These are phyloP conservation scores for Nothobranchius kuhntae DNA, from an alignment of 2,113 vertebrate genomes.

Conservation along the genomic window DNA sequence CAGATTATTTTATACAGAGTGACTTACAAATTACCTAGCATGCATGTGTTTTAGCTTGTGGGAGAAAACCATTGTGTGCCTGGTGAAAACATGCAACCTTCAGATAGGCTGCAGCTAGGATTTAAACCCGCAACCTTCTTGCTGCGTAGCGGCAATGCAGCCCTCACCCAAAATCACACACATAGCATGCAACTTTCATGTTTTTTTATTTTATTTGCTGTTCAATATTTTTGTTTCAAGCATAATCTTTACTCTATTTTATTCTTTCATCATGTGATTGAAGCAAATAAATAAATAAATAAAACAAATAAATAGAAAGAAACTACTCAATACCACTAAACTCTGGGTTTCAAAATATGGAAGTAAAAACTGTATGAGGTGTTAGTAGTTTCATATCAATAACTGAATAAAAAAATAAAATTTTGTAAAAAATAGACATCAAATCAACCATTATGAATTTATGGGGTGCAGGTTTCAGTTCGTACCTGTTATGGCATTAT, in stretches of 20 bases:
- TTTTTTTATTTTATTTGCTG: background rate
- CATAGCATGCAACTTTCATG: background rate
- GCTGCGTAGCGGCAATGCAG: too few species aligned
- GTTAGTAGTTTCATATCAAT: constrained; percentile 25
- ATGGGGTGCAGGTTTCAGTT: background rate
- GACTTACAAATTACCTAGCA: too few species aligned
- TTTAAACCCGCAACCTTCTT: too few species aligned
- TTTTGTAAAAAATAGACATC: background rate
- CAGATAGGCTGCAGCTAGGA: too few species aligned
- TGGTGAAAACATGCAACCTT: too few species aligned
- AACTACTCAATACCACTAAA: background rate
- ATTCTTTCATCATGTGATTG: background rate
- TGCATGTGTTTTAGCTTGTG: too few species aligned
- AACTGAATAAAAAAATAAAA: constrained; percentile 13
- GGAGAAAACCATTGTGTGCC: too few species aligned
- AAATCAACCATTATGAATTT: background rate
- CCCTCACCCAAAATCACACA: background rate
- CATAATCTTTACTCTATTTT: background rate
- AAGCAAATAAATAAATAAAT: background rate
- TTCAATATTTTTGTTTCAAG: background rate
- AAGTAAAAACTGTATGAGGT: constrained; percentile 25
- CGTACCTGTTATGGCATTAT: constrained; percentile 87
- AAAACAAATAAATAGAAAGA: background rate
- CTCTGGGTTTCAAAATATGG: constrained; percentile 33
- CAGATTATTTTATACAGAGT: too few species aligned